These are phyloP conservation scores for Diabrotica virgifera DNA, from an alignment of 1,140 invertebrate genomes.

Conservation along the genomic window DNA sequence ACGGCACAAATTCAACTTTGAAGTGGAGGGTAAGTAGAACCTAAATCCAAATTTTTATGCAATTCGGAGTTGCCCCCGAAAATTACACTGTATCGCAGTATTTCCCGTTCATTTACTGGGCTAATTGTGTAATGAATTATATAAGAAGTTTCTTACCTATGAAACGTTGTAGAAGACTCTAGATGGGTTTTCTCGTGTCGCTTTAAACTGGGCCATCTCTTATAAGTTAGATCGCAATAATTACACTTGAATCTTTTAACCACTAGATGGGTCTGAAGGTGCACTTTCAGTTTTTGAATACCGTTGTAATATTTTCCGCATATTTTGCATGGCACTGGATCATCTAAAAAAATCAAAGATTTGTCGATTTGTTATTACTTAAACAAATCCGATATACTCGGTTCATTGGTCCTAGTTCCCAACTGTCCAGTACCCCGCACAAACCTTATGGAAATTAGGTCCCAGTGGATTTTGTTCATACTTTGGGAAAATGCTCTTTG, in stretches of 20 bases:
- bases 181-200: constrained; percentile 18
- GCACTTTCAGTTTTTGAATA: constrained; percentile 17
- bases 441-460: too few relatives aligned
- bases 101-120: too few relatives aligned
- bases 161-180: constrained; percentile 5
- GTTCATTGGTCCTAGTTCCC: too few relatives aligned
- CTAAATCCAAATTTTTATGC: too few relatives aligned
- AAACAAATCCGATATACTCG: too few relatives aligned
- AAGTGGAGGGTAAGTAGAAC: too few relatives aligned
- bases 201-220: constrained; percentile 15
- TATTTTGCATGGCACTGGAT: constrained; percentile 12
- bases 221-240: constrained; percentile 14
- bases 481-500: too few relatives aligned
- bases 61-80: too few relatives aligned
- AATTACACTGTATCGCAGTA: too few relatives aligned
- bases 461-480: too few relatives aligned
- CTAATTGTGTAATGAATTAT: background rate
- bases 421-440: too few relatives aligned
- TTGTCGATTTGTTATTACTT: background rate
- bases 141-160: constrained; percentile 6
- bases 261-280: constrained; percentile 14
- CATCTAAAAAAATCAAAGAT: background rate
- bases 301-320: constrained; percentile 19
- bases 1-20: too few relatives aligned
- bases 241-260: constrained; percentile 17